A percentile compares a stretch with the other conserved stretches of the same genome.
phyloP scores from a whole-genome alignment of 2,113 vertebrate species.

The Phycodurus eques region DNA sequence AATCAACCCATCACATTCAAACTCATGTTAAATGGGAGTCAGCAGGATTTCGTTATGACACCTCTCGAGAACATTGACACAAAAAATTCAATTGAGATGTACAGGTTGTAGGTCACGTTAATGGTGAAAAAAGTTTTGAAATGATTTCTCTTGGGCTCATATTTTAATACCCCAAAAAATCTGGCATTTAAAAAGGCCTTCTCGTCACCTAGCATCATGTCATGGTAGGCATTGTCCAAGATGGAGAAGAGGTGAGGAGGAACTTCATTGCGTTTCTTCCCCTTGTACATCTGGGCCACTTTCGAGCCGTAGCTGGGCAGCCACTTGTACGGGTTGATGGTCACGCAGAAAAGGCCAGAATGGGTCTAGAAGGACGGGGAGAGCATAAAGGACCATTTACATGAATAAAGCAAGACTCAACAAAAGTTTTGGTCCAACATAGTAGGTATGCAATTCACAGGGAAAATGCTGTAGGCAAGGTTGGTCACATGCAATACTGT shows the following conservation, averaged over 20 bases:
- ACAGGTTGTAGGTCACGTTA: no score
- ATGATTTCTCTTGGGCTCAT: no score
- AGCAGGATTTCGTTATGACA: no score
- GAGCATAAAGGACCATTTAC: not conserved
- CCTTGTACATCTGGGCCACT: slow-evolving; percentile 86
- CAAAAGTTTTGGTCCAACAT: not conserved
- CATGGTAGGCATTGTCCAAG: slow-evolving; percentile 87
- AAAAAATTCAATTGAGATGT: no score
- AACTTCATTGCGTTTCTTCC: slow-evolving; percentile 83
- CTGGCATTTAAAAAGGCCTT: not conserved
- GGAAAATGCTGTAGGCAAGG: not conserved
- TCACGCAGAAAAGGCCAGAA: slow-evolving; percentile 92
- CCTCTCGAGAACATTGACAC: no score
- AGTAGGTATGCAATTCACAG: not conserved
- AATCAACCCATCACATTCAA: no score
- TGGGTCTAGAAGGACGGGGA: slow-evolving; percentile 76
- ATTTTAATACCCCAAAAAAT: not conserved
- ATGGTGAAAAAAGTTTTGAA: no score
- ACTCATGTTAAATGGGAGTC: no score
- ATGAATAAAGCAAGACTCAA: not conserved
- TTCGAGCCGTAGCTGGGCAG: slow-evolving; percentile 84
- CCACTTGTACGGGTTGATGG: slow-evolving; percentile 95
- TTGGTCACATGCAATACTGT: not conserved
- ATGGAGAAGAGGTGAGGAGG: slow-evolving; percentile 91
- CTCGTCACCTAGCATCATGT: slow-evolving; percentile 89